Evolutionary conservation across 1,140 invertebrate species (phyloP).

Genomic region (Argopecten irradians): DNA sequence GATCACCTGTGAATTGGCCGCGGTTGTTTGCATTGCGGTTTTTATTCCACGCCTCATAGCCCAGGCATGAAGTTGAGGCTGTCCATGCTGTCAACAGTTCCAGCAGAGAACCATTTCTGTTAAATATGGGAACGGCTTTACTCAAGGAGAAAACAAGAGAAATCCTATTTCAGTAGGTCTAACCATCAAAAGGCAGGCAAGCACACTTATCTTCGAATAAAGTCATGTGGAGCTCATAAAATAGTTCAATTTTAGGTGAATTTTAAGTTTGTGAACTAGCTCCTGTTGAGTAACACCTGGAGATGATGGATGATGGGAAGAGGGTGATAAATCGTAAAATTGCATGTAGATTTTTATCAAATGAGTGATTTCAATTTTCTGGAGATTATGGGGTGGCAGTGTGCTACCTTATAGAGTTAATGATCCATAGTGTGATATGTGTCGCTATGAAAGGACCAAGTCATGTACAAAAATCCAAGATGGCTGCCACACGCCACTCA

Average conservation of each 20-base stretch:
- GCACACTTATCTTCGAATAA: neutral
- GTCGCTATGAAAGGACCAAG: neutral
- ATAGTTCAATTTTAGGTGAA: neutral
- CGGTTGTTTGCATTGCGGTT: neutral
- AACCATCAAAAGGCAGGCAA: neutral
- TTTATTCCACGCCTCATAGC: neutral
- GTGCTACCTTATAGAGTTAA: neutral
- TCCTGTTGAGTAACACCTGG: neutral
- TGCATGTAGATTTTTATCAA: conserved; percentile 18
- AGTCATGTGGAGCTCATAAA: neutral
- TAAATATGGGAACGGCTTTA: neutral
- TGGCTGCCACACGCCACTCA: neutral
- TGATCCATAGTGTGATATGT: neutral
- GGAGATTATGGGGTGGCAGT: conserved; percentile 4
- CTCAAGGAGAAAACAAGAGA: neutral
- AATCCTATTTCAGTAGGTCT: neutral
- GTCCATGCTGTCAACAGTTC: neutral
- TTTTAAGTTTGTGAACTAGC: neutral
- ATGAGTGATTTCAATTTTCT: conserved; percentile 22
- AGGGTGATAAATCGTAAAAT: conserved; percentile 7
- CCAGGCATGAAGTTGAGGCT: neutral
- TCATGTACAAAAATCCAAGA: conserved; percentile 23
- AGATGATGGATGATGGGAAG: neutral
- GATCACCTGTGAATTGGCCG: neutral
- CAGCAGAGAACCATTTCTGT: neutral